Evolutionary conservation across 1,140 invertebrate genomes (phyloP), one percentile per base, ranked within the genome.

Genomic region (Dendroctonus valens): DNA sequence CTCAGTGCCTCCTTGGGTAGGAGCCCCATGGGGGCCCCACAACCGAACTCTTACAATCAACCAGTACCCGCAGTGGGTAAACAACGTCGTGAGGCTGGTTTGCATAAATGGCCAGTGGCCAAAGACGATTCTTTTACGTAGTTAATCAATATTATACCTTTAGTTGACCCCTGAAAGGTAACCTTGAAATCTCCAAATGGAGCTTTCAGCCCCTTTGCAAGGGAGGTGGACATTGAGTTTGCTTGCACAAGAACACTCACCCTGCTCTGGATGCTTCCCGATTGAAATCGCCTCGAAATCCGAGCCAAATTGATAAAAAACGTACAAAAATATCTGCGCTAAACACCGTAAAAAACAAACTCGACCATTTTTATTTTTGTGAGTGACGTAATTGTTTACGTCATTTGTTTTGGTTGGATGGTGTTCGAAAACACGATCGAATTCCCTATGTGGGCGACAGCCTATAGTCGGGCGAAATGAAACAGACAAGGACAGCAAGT

Each of bases 341-440:
- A 49, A 54, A 60, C 49, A 55, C 49, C 41, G 42, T n/a, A 67
- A 44, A 60, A 59, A 59, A 67, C 65, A 59, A 67, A 67, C 48
- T 55, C 63, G 39, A 67, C 65, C 65, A 67, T 67, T 67, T 67
- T 67, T 67, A 67, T 67, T 67, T 67, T 67, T 67, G 65, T 67
- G 65, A 67, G 65, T 67, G 65, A 67, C 65, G 65, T 60, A 67
- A 67, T 67, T 48, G 65, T 67, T 67, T 67, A 59, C 65, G 65
- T 67, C 65, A 67, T 67, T 67, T 67, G 58, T 67, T 57, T 59
- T 65, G 50, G 38, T 52, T 46, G 44, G 37, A 26, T 26, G 26
- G 26, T 26, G 26, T 26, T 26, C 26, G 26, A 1, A 26, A 26
- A 26, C 26, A 26, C 1, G 26, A 3, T 3, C 3, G 26, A 26